These are phyloP conservation scores for Episyrphus balteatus DNA, from an alignment of 1,140 invertebrate genomes.

Conservation along the genomic window DNA sequence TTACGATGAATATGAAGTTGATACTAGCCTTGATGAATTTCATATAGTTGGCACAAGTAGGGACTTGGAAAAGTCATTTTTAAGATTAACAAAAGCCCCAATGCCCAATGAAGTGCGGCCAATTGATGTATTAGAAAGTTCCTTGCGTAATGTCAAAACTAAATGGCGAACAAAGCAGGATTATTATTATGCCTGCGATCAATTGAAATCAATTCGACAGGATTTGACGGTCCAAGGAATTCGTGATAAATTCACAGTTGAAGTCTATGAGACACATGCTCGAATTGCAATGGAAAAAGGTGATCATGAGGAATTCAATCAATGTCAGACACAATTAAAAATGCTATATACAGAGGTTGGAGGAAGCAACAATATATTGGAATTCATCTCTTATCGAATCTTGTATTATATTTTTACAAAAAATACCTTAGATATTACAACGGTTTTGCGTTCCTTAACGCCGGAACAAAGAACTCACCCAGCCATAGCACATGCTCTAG, in stretches of 20 bases:
- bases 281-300: constrained; percentile 92
- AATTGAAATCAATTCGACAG: constrained; percentile 96
- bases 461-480: constrained; percentile 68
- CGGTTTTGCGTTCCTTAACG: constrained; percentile 70
- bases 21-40: constrained; percentile 59
- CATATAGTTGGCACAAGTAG: constrained; percentile 88
- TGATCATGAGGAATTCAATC: constrained; percentile 98
- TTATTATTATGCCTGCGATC: constrained; percentile 94
- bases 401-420: constrained; percentile 96
- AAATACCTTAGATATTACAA: constrained; percentile 90
- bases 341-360: constrained; percentile 75
- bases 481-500: constrained; percentile 76
- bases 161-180: constrained; percentile 83
- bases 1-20: constrained; percentile 48
- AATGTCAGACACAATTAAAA: constrained; percentile 95
- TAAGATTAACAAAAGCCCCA: constrained; percentile 90
- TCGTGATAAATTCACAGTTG: constrained; percentile 83
- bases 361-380: constrained; percentile 55
- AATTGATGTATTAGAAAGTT: constrained; percentile 69
- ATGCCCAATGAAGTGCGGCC: constrained; percentile 84
- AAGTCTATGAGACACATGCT: constrained; percentile 97
- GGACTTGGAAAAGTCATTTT: constrained; percentile 89
- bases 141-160: constrained; percentile 79
- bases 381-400: constrained; percentile 92
- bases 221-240: constrained; percentile 97